phyloP scores from a whole-genome alignment of 2,113 vertebrate genomes.

The Pampusana beccarii region DNA sequence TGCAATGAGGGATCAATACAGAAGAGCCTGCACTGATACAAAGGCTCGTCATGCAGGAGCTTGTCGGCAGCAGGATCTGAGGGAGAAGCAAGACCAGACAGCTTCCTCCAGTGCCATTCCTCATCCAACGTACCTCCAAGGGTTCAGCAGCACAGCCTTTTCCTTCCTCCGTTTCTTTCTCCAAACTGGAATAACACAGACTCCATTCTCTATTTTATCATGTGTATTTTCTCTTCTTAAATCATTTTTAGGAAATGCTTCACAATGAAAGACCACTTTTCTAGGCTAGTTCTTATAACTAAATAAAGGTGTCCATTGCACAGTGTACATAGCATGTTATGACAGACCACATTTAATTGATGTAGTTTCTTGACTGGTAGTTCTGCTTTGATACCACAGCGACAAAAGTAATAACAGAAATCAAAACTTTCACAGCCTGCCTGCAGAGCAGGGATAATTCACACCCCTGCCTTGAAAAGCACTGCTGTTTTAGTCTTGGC shows the following conservation, averaged over 20 bases:
- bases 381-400: neutral
- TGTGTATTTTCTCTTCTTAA: neutral
- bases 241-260: neutral
- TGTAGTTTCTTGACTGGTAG: neutral
- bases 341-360: neutral
- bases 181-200: neutral
- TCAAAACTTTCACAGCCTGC: neutral
- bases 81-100: neutral
- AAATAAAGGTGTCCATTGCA: neutral
- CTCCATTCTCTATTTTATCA: neutral
- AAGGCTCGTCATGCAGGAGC: accelerated
- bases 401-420: neutral
- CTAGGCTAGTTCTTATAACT: neutral
- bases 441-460: neutral
- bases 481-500: neutral
- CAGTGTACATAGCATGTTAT: accelerated
- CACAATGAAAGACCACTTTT: neutral
- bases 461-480: neutral
- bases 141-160: neutral
- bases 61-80: neutral
- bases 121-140: neutral
- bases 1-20: neutral
- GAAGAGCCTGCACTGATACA: neutral
- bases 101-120: neutral
- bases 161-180: neutral